Conservation (phyloP, 2,888 invertebrate species). For the Encarsia formosa region DNA sequence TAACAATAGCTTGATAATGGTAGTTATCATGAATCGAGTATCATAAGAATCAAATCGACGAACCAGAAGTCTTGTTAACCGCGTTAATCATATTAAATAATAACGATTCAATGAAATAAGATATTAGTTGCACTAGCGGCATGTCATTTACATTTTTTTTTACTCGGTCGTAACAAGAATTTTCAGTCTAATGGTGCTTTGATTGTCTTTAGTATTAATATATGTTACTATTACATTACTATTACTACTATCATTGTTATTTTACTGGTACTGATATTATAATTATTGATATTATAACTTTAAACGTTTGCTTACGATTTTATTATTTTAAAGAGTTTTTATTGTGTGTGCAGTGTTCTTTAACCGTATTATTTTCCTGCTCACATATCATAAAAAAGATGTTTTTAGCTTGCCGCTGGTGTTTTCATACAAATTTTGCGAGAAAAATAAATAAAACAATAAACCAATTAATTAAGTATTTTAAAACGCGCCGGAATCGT, state of each 20-base stretch:
- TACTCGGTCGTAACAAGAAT: constrained; percentile 7
- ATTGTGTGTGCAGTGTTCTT: constrained; percentile 11
- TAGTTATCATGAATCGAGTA: constrained; percentile 2
- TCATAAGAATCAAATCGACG: constrained; percentile 14
- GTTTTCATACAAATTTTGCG: constrained; percentile 8
- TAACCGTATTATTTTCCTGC: too few relatives aligned
- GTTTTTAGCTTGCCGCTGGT: constrained; percentile 22
- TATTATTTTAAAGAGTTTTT: constrained; percentile 9
- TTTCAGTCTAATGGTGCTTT: too few relatives aligned
- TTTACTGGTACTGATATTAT: too few relatives aligned
- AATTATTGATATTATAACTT: too few relatives aligned
- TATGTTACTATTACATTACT: too few relatives aligned
- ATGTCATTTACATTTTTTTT: constrained; percentile 19
- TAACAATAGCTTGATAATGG: constrained; percentile 15
- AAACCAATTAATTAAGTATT: constrained; percentile 20
- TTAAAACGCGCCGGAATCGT: constrained; percentile 26
- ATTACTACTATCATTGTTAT: too few relatives aligned
- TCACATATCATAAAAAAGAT: too few relatives aligned
- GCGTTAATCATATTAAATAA: constrained; percentile 3
- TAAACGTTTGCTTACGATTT: constrained; percentile 16
- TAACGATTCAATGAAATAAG: background rate
- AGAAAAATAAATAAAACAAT: constrained; percentile 16
- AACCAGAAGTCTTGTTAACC: constrained; percentile 17
- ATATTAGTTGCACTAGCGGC: constrained; percentile 16
- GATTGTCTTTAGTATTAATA: background rate